Percentiles rank a stretch among this genome's conserved stretches.
These are phyloP conservation scores for Phaethon lepturus DNA, from an alignment of 2,113 vertebrate species.

Conservation along the genomic window DNA sequence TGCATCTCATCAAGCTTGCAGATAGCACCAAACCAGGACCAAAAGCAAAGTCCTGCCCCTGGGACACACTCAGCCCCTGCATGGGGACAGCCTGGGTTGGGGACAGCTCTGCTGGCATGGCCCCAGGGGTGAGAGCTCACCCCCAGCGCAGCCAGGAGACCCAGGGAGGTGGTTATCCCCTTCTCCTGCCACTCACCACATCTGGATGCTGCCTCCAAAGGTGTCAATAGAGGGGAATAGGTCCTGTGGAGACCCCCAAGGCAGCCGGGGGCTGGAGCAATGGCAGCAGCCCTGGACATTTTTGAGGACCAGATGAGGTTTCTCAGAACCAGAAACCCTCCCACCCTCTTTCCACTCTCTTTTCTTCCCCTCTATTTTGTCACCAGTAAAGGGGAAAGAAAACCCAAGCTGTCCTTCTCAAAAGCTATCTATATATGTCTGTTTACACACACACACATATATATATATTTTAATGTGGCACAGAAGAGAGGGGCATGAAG, in stretches of 20 bases:
- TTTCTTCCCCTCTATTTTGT: not conserved
- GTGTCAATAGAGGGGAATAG: not conserved
- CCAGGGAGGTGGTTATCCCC: not conserved
- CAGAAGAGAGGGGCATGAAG: not conserved
- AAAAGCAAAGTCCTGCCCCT: not conserved
- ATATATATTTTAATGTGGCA: not conserved
- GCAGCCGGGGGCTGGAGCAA: not conserved
- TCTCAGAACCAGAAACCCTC: not conserved
- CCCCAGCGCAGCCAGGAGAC: not conserved
- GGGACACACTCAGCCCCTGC: not conserved
- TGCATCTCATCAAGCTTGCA: not conserved
- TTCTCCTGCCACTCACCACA: not conserved
- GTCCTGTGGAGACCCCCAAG: fast-evolving
- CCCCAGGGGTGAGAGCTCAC: not conserved
- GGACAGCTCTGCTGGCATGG: not conserved
- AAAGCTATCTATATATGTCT: not conserved
- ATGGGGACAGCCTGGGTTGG: fast-evolving
- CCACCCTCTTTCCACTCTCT: not conserved
- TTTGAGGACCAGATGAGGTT: not conserved
- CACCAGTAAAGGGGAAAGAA: not conserved
- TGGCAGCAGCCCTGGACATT: not conserved
- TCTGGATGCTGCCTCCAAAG: not conserved
- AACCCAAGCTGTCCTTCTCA: not conserved
- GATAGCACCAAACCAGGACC: not conserved
- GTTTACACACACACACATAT: fast-evolving